Evolutionary conservation across 2,888 invertebrate genomes (phyloP).

Genomic region (Hirtodrosophila alboralis): DNA sequence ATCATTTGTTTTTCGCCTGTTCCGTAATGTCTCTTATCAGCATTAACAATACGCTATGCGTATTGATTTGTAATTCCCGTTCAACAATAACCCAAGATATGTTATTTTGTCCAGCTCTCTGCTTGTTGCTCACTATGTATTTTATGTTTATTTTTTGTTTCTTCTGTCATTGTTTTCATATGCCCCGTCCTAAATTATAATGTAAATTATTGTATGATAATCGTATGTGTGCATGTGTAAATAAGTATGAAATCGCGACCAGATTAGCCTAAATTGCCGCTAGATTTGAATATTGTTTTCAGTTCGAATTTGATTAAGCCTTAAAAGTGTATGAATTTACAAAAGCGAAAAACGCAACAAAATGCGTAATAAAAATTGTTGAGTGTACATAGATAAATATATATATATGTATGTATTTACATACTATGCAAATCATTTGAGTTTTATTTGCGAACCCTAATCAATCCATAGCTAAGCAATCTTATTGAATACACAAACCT

Average conservation of each 20-base stretch:
- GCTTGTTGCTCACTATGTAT: constrained; percentile 2
- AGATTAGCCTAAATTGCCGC: constrained; percentile 33
- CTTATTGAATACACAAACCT: too few species aligned
- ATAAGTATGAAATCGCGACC: constrained; percentile 23
- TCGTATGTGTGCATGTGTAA: constrained; percentile 20
- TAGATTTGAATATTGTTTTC: constrained; percentile 39
- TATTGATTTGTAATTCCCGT: constrained; percentile 17
- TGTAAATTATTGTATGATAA: constrained; percentile 54
- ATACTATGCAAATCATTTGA: constrained; percentile 16
- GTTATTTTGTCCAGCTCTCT: constrained; percentile 11
- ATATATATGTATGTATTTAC: constrained; percentile 12
- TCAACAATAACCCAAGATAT: neutral
- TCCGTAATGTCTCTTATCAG: constrained; percentile 18
- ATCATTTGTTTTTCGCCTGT: constrained; percentile 2
- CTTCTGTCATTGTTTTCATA: neutral
- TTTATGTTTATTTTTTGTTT: constrained; percentile 11
- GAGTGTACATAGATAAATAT: constrained; percentile 65
- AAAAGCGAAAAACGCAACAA: constrained; percentile 19
- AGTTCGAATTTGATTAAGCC: constrained; percentile 47
- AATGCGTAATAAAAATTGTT: constrained; percentile 58
- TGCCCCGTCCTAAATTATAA: constrained; percentile 25
- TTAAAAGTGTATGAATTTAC: constrained; percentile 48
- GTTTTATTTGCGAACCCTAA: constrained; percentile 6
- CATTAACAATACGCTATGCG: neutral
- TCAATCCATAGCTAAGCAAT: too few species aligned